Base-by-base conservation (phyloP, 2,888 invertebrate genomes). In the Apodemia duryi region DNA sequence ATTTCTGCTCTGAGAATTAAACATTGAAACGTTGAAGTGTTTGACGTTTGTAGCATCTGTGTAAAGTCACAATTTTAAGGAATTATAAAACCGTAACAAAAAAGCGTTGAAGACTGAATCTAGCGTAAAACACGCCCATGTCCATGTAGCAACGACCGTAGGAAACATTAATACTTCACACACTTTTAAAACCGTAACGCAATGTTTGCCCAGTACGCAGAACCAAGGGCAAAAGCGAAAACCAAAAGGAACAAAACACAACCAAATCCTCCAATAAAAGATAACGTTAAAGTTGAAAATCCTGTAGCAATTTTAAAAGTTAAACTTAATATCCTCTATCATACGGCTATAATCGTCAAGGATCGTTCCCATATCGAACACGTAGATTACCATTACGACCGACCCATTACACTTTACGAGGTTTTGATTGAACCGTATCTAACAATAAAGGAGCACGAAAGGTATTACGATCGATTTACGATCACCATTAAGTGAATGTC, bases 291-390 rank as follows among this genome's bases (percentile, higher is more conserved):
- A 43, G 54, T 54, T 29, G 54, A 63, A 57, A 57, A 29, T 57
- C 35, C 57, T 57, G 11, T 32, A 13, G 35, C 57, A 57, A 32
- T 2, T 29, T 35, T 5, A 13, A 32, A 57, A 11, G 32, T 29
- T 57, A 13, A 32, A 32, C 32, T 57, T 57, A 29, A 54, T 28
- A 57, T 57, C 57, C 32, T 57, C 57, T 57, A 54, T 54, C 54
- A 9, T 54, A 54, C 57, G 57, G 13, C 35, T 29, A 43, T 57
- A 29, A 52, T 28, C 43, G 57, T 35, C 38, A 29, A 49, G n/a
- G 66, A 68, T 74, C 80, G 84, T 91, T 89, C 90, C 90, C 90
- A 89, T 88, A 89, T 87, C 88, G 83, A 82, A 79, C 77, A 76
- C 77, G 79, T 78, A 77, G 82, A 86, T 86, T 86, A 84, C 72